Base-by-base conservation (phyloP, 2,113 vertebrate genomes). In the Pomatostomus ruficeps region DNA sequence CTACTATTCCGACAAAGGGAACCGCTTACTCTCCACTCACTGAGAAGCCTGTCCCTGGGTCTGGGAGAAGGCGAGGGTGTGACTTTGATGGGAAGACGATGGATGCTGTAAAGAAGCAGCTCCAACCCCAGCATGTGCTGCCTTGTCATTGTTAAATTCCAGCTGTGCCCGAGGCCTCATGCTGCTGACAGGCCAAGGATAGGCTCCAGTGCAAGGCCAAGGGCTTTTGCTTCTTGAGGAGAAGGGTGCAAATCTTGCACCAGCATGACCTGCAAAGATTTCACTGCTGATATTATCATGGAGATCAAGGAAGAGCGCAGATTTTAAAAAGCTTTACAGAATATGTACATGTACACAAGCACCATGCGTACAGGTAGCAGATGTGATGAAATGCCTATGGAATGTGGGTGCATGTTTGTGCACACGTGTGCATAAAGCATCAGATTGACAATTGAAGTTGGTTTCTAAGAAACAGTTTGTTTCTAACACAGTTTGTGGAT, bases 401-500 rank as follows among this genome's bases (percentile, higher is more conserved):
- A 65, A 67, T 16, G 63, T 66, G 67, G 65, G 33, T 26, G 36
- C 12, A 0, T 6, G 23, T 29, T 33, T 4, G 35, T 11, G 45
- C 5, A 9, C 7, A 2, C 1, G 3, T 31, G 28, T 18, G 22
- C 72, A 24, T 23, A 36, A 73, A 70, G 59, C 71, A 54, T 42
- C 71, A 58, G 74, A 45, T 0, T 83, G 78, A 88, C 55, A 66
- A 70, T 1, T 54, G 45, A 85, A 91, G 59, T 51, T 46, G 68
- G 88, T 96, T 90, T 86, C 92, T 83, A 92, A 97, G 90, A 66
- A 94, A 90, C 88, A 45, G 54, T 73, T 94, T 77, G 65, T 71
- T 87, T 81, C 65, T 72, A 24, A 28, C 63, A 38, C 51, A 16
- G 16, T 91, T 70, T 54, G 58, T 38, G 29, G 42, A 38, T 31